Base-by-base conservation (phyloP, 1,140 invertebrate species). In the Proales similis region DNA sequence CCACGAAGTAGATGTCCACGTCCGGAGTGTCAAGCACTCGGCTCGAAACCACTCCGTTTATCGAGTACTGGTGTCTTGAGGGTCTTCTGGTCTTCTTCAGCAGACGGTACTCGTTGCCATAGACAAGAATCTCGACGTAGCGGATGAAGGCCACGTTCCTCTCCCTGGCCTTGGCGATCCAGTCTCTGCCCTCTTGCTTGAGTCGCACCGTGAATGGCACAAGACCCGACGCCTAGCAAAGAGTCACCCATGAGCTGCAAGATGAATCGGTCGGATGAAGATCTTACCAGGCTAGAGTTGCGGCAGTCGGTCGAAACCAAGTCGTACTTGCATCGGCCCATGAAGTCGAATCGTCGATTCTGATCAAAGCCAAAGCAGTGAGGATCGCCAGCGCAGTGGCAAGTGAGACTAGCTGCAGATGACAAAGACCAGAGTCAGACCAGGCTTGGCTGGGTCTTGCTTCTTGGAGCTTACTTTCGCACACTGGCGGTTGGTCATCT, bases 251-350 rank as follows among this genome's bases (percentile, higher is more conserved):
- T n/a, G n/a, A n/a, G n/a, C n/a, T n/a, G n/a, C n/a, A n/a, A n/a
- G n/a, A n/a, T n/a, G n/a, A n/a, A n/a, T n/a, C n/a, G n/a, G n/a
- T n/a, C n/a, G n/a, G n/a, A n/a, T n/a, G n/a, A n/a, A n/a, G n/a
- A n/a, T n/a, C n/a, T 57, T 57, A 57, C 51, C 36, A 57, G n/a
- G 30, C 36, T 57, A 42, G 17, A 26, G 22, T 57, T 57, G 20
- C 19, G 45, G 32, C 51, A 57, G 30, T 57, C 11, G 20, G 51
- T 57, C 12, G 51, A 42, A n/a, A 57, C 51, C 5, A 57, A 26
- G 38, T 49, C 48, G 38, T 49, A 49, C 26, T 32, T 3, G 17
- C 48, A 49, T n/a, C 3, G 32, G 32, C 30, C 24, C 17, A n/a
- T 29, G 38, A 49, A 49, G 1, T 49, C 48, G 30, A 32, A 49